These are phyloP conservation scores for Himalopsyche phryganea DNA, from an alignment of 1,140 invertebrate species.

Conservation along the genomic window DNA sequence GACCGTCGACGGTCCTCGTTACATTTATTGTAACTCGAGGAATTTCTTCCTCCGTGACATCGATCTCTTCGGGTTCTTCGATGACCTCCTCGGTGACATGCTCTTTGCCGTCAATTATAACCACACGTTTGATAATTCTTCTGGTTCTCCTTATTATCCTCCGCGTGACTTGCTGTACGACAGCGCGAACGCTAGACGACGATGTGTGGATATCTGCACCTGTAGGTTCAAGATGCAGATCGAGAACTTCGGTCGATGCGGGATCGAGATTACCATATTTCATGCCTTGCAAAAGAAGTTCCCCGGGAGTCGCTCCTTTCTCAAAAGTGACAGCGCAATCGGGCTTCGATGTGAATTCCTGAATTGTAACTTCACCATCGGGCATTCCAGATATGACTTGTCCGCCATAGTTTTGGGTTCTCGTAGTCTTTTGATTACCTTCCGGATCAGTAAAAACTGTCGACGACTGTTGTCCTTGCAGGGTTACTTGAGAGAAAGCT, in stretches of 20 bases:
- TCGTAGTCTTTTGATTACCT: conserved; percentile 58
- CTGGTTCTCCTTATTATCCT: conserved; percentile 70
- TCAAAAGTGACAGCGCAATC: conserved; percentile 54
- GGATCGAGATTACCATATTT: conserved; percentile 55
- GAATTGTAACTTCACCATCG: conserved; percentile 58
- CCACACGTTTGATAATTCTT: conserved; percentile 68
- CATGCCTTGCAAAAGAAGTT: conserved; percentile 53
- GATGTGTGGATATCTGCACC: conserved; percentile 46
- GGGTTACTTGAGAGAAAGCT: conserved; percentile 62
- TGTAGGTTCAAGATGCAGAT: conserved; percentile 15
- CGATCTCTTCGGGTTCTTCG: conserved; percentile 77
- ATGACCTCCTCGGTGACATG: conserved; percentile 76
- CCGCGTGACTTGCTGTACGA: conserved; percentile 75
- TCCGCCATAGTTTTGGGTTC: conserved; percentile 60
- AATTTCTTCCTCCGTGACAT: conserved; percentile 68
- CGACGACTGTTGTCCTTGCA: conserved; percentile 62
- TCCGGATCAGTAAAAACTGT: conserved; percentile 59
- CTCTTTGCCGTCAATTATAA: conserved; percentile 79
- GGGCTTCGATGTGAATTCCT: conserved; percentile 63
- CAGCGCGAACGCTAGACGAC: conserved; percentile 66
- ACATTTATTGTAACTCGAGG: conserved; percentile 73
- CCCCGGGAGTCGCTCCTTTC: conserved; percentile 52
- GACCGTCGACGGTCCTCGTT: conserved; percentile 55
- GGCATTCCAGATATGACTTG: conserved; percentile 59
- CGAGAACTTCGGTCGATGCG: conserved; percentile 36